Percentiles rank a stretch among this genome's conserved stretches.
These are phyloP conservation scores for Bos javanicus DNA, from an alignment of 2,113 vertebrate genomes.

Conservation along the genomic window DNA sequence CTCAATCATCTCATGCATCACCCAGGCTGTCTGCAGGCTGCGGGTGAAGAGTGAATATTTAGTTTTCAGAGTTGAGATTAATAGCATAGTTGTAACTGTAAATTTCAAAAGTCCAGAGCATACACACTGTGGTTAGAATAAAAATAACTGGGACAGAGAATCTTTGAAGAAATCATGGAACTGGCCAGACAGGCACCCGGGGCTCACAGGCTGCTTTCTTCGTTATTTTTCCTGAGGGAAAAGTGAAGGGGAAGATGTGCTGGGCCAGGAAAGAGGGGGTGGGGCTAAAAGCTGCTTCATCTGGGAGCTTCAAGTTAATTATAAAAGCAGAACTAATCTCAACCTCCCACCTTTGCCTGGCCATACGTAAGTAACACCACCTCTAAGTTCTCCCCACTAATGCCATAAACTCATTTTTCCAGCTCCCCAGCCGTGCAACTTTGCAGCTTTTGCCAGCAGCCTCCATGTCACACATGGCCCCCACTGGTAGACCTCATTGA, in stretches of 20 bases:
- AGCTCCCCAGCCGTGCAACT: background rate
- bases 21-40: background rate
- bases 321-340: background rate
- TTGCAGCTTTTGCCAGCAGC: background rate
- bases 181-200: background rate
- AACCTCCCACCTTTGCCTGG: background rate
- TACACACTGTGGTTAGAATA: background rate
- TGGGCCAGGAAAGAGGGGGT: background rate
- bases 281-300: background rate
- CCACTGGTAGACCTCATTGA: background rate
- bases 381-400: background rate
- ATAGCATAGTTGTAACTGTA: background rate
- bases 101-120: slow-evolving; percentile 28
- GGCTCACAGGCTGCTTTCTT: background rate
- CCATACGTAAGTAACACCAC: background rate
- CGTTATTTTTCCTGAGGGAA: background rate
- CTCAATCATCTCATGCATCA: background rate
- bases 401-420: background rate
- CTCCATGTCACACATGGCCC: background rate
- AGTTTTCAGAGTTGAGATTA: background rate
- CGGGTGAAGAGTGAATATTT: background rate
- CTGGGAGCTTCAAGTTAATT: background rate
- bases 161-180: slow-evolving; percentile 4
- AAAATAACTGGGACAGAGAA: slow-evolving; percentile 39
- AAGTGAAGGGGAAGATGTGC: background rate